These are phyloP conservation scores for Heliothis virescens DNA, from an alignment of 1,140 invertebrate genomes.

Conservation along the genomic window DNA sequence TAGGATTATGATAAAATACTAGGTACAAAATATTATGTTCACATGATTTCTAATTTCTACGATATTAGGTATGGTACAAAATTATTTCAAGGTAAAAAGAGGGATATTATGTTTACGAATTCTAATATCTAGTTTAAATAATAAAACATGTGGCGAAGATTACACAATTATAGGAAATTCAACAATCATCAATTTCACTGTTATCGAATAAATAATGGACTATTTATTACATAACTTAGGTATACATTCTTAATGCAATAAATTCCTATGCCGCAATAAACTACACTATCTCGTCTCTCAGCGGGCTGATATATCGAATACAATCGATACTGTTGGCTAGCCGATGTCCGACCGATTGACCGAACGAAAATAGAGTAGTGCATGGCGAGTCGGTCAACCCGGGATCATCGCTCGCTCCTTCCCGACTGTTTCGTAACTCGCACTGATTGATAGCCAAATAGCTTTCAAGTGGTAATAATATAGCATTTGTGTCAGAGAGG, in stretches of 20 bases:
- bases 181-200: too few relatives aligned
- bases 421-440: conserved; percentile 40
- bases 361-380: conserved; percentile 45
- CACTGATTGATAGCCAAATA: conserved; percentile 46
- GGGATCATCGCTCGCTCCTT: conserved; percentile 44
- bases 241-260: neutral
- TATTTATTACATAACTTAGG: too few relatives aligned
- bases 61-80: neutral
- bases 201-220: too few relatives aligned
- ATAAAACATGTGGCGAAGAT: neutral
- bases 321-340: conserved; percentile 27
- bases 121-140: conserved; percentile 12
- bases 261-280: neutral
- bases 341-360: conserved; percentile 37
- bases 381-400: conserved; percentile 45
- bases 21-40: neutral
- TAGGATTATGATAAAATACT: neutral
- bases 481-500: conserved; percentile 14
- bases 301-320: conserved; percentile 1
- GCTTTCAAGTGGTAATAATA: conserved; percentile 41
- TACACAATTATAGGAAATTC: too few relatives aligned
- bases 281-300: neutral
- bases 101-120: conserved; percentile 3
- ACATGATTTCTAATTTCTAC: conserved; percentile 22
- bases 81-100: conserved; percentile 8